Percentiles rank a stretch among this genome's conserved stretches.
Conservation (phyloP, 2,888 invertebrate genomes). For the Spisula solida region DNA sequence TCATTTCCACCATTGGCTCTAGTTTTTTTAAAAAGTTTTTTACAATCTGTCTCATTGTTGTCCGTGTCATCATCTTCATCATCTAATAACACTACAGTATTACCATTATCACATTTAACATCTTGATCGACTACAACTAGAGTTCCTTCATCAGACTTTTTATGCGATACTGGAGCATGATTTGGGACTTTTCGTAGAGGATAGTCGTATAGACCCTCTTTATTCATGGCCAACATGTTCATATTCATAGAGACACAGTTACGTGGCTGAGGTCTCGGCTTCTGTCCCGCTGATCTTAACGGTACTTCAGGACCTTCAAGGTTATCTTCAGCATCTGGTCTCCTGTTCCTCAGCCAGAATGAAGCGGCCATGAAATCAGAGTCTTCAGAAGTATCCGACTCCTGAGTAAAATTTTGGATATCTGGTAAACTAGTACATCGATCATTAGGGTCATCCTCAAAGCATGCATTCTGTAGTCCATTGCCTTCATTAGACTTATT, state of each 20-base stretch:
- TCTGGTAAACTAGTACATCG: conserved; percentile 61
- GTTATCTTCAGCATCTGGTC: conserved; percentile 20
- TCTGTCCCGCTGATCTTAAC: conserved; percentile 21
- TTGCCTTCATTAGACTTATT: conserved; percentile 14
- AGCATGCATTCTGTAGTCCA: not conserved
- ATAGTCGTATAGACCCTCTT: not conserved
- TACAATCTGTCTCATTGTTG: not conserved
- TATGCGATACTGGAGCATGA: not conserved
- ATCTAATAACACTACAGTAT: not conserved
- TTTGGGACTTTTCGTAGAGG: not conserved
- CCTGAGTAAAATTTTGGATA: conserved; percentile 33
- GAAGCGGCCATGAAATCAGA: conserved; percentile 72
- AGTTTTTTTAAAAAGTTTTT: not conserved
- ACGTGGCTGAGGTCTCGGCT: not conserved
- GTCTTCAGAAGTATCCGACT: conserved; percentile 75
- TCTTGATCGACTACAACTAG: conserved; percentile 5
- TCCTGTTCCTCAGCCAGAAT: conserved; percentile 72
- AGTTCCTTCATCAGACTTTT: conserved; percentile 20
- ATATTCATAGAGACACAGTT: conserved; percentile 48
- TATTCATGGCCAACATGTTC: not conserved
- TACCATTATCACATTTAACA: conserved; percentile 15
- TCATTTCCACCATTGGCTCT: too few species aligned
- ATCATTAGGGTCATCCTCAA: conserved; percentile 47
- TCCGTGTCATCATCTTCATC: not conserved
- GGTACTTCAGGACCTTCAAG: conserved; percentile 42